Evolutionary conservation across 2,113 vertebrate species (phyloP).

Genomic region (Brachyistius frenatus): DNA sequence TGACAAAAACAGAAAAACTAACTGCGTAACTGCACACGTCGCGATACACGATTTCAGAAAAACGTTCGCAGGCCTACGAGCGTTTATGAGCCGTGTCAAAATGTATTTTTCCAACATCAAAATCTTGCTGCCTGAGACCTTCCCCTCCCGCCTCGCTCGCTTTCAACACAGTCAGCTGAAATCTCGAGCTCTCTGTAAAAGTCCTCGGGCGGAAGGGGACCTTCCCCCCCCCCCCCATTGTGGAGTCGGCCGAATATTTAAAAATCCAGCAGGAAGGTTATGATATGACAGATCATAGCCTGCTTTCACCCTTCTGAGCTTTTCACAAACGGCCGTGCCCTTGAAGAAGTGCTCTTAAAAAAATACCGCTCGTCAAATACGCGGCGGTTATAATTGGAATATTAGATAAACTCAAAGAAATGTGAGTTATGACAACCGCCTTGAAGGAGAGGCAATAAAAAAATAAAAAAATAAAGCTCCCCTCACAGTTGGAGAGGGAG

Average conservation of each 20-base stretch:
- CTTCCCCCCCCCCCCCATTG: conserved; percentile 6
- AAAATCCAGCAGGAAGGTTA: conserved; percentile 8
- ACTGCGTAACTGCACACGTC: too few relatives aligned
- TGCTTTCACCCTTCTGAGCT: conserved; percentile 5
- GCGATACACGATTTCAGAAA: too few relatives aligned
- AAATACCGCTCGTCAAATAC: conserved; percentile 60
- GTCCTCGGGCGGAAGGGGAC: conserved; percentile 14
- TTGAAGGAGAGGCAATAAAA: conserved; percentile 70
- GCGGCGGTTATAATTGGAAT: conserved; percentile 69
- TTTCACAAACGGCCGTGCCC: conserved; percentile 28
- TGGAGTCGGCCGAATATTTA: conserved; percentile 21
- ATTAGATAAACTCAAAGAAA: conserved; percentile 75
- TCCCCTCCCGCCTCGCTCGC: neutral
- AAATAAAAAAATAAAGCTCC: neutral
- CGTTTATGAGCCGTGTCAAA: neutral
- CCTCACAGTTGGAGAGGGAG: conserved; percentile 36
- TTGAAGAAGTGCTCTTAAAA: conserved; percentile 66
- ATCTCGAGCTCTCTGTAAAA: neutral
- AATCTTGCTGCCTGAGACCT: neutral
- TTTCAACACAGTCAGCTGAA: conserved; percentile 11
- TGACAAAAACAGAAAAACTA: too few relatives aligned
- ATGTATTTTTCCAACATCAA: neutral
- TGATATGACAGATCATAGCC: conserved; percentile 33
- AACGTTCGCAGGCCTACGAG: too few relatives aligned
- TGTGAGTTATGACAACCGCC: conserved; percentile 72